Percentiles rank a stretch among this genome's conserved stretches.
These are phyloP conservation scores for Phataginus tetradactyla DNA, from an alignment of 2,797 vertebrate genomes.

Conservation along the genomic window DNA sequence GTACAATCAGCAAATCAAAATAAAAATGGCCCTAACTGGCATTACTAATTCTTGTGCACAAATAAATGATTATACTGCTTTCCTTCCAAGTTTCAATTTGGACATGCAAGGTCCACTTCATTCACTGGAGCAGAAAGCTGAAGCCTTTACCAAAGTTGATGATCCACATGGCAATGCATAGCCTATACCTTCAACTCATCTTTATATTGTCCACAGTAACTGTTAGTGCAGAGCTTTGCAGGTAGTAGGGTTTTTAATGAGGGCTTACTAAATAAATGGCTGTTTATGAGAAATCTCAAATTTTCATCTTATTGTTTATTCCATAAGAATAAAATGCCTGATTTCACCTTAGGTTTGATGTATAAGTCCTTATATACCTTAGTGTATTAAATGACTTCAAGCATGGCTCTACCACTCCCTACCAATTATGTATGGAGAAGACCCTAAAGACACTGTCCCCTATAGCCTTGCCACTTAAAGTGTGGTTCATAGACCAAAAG, in stretches of 20 bases:
- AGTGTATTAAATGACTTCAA: neutral
- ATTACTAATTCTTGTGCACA: constrained; percentile 70
- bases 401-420: neutral
- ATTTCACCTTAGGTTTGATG: constrained; percentile 23
- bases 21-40: constrained; percentile 67
- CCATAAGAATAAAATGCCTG: constrained; percentile 39
- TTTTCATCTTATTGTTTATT: constrained; percentile 40
- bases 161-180: neutral
- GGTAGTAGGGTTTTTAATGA: neutral
- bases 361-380: neutral
- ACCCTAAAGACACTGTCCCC: neutral
- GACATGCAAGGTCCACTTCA: constrained; percentile 46
- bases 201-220: neutral
- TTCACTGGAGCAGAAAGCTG: constrained; percentile 52
- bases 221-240: neutral
- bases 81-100: constrained; percentile 64
- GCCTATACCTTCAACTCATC: neutral
- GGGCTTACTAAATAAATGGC: neutral
- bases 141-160: constrained; percentile 45
- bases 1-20: constrained; percentile 68
- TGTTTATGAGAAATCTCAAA: neutral
- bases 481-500: neutral
- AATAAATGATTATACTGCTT: constrained; percentile 70
- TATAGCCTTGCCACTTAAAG: neutral
- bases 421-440: neutral